Conservation (phyloP, 53 echinoderm and acorn worm species). For the Pentamera pediparva region DNA sequence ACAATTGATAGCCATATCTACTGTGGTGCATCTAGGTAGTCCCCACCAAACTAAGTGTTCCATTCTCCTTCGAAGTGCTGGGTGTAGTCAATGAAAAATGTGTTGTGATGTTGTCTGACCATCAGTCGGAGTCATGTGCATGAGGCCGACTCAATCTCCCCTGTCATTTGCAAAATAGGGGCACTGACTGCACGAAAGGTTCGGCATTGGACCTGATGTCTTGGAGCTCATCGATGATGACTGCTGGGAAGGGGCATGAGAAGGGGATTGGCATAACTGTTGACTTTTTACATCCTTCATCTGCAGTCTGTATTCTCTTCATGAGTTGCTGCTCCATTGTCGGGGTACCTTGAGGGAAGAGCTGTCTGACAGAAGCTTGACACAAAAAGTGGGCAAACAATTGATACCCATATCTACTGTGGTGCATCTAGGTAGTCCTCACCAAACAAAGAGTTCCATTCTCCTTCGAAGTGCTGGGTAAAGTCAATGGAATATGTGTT, state of each 20-base stretch:
- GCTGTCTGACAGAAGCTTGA: not conserved
- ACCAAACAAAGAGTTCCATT: not conserved
- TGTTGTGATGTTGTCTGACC: not conserved
- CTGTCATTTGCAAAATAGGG: too few relatives aligned
- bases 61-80: not conserved
- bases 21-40: not conserved
- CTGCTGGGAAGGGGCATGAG: too few relatives aligned
- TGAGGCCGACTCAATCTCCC: too few relatives aligned
- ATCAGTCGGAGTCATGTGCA: not conserved
- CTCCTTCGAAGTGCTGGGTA: not conserved
- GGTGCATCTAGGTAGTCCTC: not conserved
- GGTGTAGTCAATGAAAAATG: not conserved
- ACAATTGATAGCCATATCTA: not conserved
- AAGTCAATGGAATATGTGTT: not conserved
- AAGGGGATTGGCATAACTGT: too few relatives aligned
- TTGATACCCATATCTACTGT: not conserved
- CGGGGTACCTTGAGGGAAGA: not conserved
- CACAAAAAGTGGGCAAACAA: not conserved
- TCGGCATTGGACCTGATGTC: too few relatives aligned
- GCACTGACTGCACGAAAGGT: too few relatives aligned
- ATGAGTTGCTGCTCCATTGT: not conserved
- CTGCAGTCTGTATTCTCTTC: not conserved
- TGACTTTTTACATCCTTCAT: not conserved
- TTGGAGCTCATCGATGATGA: too few relatives aligned
- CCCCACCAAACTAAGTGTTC: not conserved